Base-by-base conservation (phyloP, 2,888 invertebrate species). In the Caenorhabditis afra region DNA sequence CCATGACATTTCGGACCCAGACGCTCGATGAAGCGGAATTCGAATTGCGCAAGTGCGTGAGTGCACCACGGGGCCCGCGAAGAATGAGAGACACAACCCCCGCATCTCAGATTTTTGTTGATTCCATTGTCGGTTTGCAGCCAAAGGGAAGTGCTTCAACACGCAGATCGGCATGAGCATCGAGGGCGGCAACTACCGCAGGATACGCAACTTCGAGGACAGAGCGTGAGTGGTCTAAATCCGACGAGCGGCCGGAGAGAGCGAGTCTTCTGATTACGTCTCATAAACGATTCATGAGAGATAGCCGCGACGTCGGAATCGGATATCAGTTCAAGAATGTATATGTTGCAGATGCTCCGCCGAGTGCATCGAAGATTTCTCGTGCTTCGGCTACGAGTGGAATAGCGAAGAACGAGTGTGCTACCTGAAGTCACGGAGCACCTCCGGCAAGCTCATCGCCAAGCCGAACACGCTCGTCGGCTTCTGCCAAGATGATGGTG, bases 401-500 rank as follows among this genome's bases (percentile, higher is more conserved):
- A 70, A 76, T 61, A 67, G 73, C 18, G 68, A 70, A 47, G 65
- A 59, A 20, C 29, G 52, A 23, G 50, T 75, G 0, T 82, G 82
- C 66, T 80, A 71, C 53, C 73, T 82, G 55, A 82, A 82, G 68
- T 78, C 79, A 22, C 53, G 80, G 11, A 73, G 73, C 65, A 75
- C 75, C 7, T 78, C 82, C 8, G 80, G 80, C 11, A 57, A 70
- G 16, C 49, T 82, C 22, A 47, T 67, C 5, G 49, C 59, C 50
- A 80, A 78, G 41, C 73, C 75, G 41, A 74, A 81, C 44, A 62
- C 80, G 0, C 61, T 78, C 41, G 70, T 82, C 57, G 80, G 82
- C 29, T 79, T 82, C 71, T 82, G 82, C 44, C 59, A 76, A 14
- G 80, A 82, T 76, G 79, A 80, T 73, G 79, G 82, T 82, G 57